phyloP scores from a whole-genome alignment of 1,140 invertebrate species.

The Rhopalosiphum maidis region DNA sequence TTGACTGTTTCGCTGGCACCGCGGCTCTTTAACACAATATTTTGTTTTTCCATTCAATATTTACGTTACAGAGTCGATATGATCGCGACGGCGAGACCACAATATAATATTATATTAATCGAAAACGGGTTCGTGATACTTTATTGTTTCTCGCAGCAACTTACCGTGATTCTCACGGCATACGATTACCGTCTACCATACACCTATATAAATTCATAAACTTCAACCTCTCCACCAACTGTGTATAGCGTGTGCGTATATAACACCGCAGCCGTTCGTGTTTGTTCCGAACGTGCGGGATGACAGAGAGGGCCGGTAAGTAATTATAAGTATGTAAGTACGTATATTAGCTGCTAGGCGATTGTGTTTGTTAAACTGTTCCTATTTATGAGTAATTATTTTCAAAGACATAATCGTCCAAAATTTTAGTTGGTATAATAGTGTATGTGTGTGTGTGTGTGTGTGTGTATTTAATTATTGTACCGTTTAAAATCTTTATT shows the following conservation, averaged over 20 bases:
- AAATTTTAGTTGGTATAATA: background rate
- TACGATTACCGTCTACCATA: background rate
- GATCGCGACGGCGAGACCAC: background rate
- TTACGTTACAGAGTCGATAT: background rate
- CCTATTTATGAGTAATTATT: background rate
- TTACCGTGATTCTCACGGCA: background rate
- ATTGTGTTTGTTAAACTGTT: background rate
- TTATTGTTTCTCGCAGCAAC: background rate
- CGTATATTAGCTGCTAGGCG: too few relatives aligned
- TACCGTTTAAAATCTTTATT: background rate
- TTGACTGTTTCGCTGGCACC: conserved; percentile 50
- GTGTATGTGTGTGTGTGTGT: background rate
- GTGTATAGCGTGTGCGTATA: too few relatives aligned
- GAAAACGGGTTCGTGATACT: background rate
- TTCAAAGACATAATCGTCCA: background rate
- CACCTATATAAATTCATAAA: background rate
- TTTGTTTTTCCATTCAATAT: conserved; percentile 12
- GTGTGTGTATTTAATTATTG: background rate
- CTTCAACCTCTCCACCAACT: background rate
- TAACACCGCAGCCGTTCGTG: background rate
- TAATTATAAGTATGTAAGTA: background rate
- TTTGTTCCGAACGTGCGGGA: background rate
- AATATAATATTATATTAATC: background rate
- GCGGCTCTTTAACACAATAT: conserved; percentile 31
- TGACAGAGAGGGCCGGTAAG: background rate